Conservation (phyloP, 2,888 invertebrate species). For the Periphyllus acericola region DNA sequence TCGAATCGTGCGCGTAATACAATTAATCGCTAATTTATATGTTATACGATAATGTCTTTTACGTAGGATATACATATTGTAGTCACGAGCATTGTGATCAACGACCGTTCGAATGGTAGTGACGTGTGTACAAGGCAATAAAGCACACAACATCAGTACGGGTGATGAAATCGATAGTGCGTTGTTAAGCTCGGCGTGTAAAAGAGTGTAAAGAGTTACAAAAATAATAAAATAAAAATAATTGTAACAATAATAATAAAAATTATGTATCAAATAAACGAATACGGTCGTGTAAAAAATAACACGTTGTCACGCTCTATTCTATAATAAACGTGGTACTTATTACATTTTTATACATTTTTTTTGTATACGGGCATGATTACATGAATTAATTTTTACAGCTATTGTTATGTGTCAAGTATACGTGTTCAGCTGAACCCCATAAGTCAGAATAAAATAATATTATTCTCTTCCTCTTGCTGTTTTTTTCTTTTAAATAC, state of each 20-base stretch:
- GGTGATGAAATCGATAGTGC: background rate
- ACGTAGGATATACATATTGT: background rate
- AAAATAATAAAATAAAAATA: background rate
- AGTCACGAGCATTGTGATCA: background rate
- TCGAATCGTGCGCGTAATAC: background rate
- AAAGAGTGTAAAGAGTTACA: background rate
- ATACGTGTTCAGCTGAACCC: background rate
- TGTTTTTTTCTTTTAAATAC: background rate
- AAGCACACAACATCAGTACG: background rate
- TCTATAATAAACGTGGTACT: background rate
- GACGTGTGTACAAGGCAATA: background rate
- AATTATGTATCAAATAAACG: background rate
- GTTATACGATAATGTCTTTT: background rate
- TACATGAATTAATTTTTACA: background rate
- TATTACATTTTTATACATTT: background rate
- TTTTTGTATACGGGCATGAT: background rate
- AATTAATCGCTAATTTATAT: background rate
- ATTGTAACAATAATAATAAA: no score
- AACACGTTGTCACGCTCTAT: background rate
- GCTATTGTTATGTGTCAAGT: background rate
- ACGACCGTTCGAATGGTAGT: background rate
- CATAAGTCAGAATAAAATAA: background rate
- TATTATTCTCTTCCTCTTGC: background rate
- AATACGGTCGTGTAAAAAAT: background rate
- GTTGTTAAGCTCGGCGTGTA: background rate